Conservation (phyloP, 2,797 vertebrate genomes). For the Cryptoprocta ferox region DNA sequence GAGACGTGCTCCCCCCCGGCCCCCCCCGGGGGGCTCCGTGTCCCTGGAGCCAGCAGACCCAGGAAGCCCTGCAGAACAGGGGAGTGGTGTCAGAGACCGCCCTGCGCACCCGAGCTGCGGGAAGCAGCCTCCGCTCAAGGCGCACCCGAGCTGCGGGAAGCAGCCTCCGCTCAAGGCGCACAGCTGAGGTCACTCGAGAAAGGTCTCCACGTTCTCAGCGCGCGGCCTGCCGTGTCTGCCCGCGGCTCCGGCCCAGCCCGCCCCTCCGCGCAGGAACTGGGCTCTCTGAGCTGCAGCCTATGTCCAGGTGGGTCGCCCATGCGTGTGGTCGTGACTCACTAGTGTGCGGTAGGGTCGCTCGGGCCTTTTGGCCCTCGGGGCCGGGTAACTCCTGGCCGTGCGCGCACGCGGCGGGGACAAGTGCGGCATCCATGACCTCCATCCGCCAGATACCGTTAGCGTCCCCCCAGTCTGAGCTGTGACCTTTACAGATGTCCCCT, state of each 20-base stretch:
- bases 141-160: not conserved
- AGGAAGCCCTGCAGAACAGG: not conserved
- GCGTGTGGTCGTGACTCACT: accelerated
- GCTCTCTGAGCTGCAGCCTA: not conserved
- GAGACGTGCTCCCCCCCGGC: not conserved
- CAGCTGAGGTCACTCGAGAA: not conserved
- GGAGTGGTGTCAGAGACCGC: accelerated
- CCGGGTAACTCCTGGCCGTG: no score
- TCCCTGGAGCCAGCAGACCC: not conserved
- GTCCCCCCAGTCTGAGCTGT: not conserved
- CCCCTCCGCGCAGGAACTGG: not conserved
- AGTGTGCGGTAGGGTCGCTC: not conserved
- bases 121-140: not conserved
- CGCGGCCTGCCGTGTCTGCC: not conserved
- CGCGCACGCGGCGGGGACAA: not conserved
- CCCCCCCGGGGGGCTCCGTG: not conserved
- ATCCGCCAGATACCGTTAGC: accelerated
- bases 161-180: not conserved
- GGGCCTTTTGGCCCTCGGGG: not conserved
- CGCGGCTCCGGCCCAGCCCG: not conserved
- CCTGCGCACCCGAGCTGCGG: accelerated
- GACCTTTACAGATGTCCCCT: not conserved
- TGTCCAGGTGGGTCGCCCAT: not conserved
- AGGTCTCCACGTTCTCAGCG: not conserved
- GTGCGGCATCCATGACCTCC: not conserved